Percentiles rank a stretch among this genome's conserved stretches.
These are phyloP conservation scores for Serinus canaria DNA, from an alignment of 2,113 vertebrate species.

Conservation along the genomic window DNA sequence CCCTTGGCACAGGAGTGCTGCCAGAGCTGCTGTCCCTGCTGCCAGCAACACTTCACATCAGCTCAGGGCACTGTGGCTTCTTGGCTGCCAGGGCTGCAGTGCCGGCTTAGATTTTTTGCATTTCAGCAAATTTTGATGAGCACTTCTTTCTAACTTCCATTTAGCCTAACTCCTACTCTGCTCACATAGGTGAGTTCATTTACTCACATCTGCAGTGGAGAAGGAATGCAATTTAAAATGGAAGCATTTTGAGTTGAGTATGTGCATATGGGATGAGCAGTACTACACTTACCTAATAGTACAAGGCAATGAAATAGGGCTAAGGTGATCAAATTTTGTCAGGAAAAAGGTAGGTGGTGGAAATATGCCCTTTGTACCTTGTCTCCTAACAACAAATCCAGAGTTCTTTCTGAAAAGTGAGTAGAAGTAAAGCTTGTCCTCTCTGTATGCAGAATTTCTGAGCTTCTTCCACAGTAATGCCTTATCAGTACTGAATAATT, in stretches of 20 bases:
- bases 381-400: not conserved
- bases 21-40: not conserved
- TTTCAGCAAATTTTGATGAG: slow-evolving; percentile 15
- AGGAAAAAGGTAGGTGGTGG: not conserved
- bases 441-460: not conserved
- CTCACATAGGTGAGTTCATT: not conserved
- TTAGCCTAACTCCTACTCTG: not conserved
- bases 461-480: not conserved
- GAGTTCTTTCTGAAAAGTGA: not conserved
- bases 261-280: not conserved
- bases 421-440: not conserved
- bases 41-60: not conserved
- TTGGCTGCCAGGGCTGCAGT: not conserved
- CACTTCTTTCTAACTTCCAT: not conserved
- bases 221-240: not conserved
- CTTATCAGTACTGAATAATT: not conserved
- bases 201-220: not conserved
- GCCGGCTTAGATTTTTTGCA: not conserved
- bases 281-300: not conserved
- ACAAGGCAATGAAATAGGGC: not conserved
- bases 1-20: not conserved
- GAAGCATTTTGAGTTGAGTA: not conserved
- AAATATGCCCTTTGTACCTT: not conserved
- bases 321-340: not conserved
- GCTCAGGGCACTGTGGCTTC: not conserved